Conservation (phyloP, 2,113 vertebrate species). For the Dipodomys stephensi region DNA sequence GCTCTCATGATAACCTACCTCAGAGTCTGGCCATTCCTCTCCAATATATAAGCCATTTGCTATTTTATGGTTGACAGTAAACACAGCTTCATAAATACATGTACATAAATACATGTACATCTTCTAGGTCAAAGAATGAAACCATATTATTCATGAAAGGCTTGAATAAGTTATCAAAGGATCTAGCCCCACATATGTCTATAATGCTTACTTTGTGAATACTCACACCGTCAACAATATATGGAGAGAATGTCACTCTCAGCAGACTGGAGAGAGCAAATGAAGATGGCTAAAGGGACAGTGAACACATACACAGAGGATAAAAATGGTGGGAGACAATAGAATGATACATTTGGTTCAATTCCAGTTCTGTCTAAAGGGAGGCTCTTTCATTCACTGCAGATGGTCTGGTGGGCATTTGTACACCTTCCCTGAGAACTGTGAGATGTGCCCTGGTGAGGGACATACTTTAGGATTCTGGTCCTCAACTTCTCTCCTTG, state of each 20-base stretch:
- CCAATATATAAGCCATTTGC: background rate
- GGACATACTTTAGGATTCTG: background rate
- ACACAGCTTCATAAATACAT: background rate
- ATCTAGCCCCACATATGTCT: background rate
- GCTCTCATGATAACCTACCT: background rate
- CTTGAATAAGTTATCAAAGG: background rate
- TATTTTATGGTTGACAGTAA: background rate
- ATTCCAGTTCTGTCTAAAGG: background rate
- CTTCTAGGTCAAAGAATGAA: background rate
- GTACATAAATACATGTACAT: background rate
- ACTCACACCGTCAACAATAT: background rate
- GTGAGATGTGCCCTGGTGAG: background rate
- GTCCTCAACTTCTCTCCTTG: background rate
- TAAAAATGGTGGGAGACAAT: background rate
- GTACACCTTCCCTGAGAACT: background rate
- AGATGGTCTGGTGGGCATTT: background rate
- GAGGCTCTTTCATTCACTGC: no score
- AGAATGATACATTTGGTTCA: background rate
- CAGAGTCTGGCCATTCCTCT: background rate
- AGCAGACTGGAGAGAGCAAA: background rate
- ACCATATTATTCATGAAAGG: background rate
- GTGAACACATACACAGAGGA: background rate
- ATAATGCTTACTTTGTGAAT: background rate
- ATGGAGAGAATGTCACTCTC: fast-evolving
- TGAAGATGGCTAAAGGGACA: background rate